Base-by-base conservation (phyloP, 2,888 invertebrate species). In the Eutolmus rufibarbis region DNA sequence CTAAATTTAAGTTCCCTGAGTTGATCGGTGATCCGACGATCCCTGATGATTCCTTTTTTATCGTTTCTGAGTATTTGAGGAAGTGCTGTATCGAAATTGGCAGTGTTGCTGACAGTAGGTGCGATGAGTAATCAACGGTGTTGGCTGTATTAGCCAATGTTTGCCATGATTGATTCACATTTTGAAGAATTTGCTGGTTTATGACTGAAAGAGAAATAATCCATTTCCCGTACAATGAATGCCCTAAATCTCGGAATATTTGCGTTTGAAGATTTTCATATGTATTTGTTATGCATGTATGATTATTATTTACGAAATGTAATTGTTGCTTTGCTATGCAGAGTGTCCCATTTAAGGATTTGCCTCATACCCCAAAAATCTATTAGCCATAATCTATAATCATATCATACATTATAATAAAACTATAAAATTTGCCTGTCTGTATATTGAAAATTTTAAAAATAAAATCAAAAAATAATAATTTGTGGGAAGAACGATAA, bases 61-160 rank as follows among this genome's bases (percentile, higher is more conserved):
- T 93, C 90, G 93, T 92, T 91, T 93, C 93, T 89, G 92, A 93
- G 90, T 93, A 93, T 91, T 93, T 93, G 87, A 93, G 92, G 91
- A 93, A 93, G 91, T 93, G 93, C 90, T 93, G 93, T 90, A 93
- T 92, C 88, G 93, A 93, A 89, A 93, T 92, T 91, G 93, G 93
- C 91, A 93, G 91, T 91, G 93, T 92, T 90, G 93, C 93, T 89
- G 93, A 92, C 89, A 93, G 90, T 90, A 93, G 91, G 91, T 93
- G 93, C 66, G 93, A 93, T 90, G 93, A 93, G 89, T 93, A 93
- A 88, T 93, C 93, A 88, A 93, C 92, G 51, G 92, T 92, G 89
- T 93, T 93, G 89, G 93, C 92, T 87, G 92, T 92, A 87, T 92
- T 92, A 89, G 93, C 92, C 90, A 93, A 90, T 86, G 92, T 92